Base-by-base conservation (phyloP, 1,140 invertebrate genomes). In the Uloborus diversus region DNA sequence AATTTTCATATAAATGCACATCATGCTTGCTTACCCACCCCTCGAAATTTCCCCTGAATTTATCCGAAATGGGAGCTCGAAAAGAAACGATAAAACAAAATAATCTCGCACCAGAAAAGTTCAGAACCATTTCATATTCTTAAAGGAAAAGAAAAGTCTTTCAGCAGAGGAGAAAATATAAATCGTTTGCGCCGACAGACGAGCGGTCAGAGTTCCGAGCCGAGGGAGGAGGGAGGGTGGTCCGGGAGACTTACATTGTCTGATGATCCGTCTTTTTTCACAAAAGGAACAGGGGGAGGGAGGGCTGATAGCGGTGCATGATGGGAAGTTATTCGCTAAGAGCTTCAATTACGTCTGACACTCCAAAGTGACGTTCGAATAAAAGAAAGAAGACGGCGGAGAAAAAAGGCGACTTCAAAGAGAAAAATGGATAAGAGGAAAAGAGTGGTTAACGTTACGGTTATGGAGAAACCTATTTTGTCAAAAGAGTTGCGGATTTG, bases 291-390 rank as follows among this genome's bases (percentile, higher is more conserved):
- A 14, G 23, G 3, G 25, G 59, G 56, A 23, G 33, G 32, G 7
- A 13, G 56, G 17, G 25, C 25, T 25, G 49, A 51, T 28, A n/a
- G 49, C 28, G n/a, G 32, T 25, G 25, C 27, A 2, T 25, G 2
- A 56, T 28, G n/a, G 33, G 49, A 56, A 57, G 59, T 73, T 73
- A 53, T 61, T 61, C 59, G 57, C 71, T 75, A 75, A 75, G 71
- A 75, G 71, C 71, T 64, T 75, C 71, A 75, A 75, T 75, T 75
- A 75, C 71, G 71, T 33, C 37, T 59, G 71, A 75, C 71, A 64
- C 71, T 75, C 71, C 57, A n/a, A 35, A 42, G 33, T 35, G 30
- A 42, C 30, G 32, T n/a, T 23, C 61, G 61, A 28, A 14, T 11
- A 61, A 64, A 64, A 20, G 37, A 64, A 64, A 42, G 23, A 53